phyloP scores from a whole-genome alignment of 2,113 vertebrate species.

The human region DNA sequence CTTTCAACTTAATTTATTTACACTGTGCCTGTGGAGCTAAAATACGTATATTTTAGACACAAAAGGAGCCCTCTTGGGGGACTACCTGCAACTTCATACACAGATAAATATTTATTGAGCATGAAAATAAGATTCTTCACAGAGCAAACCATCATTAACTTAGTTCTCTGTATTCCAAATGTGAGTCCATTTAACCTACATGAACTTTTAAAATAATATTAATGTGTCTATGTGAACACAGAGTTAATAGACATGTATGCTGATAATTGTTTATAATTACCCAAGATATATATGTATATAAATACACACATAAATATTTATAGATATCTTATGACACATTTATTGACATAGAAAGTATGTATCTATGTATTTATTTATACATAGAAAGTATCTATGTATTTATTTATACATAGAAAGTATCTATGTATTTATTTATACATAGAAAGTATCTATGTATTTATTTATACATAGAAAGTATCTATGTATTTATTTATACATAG shows the following conservation, averaged over 20 bases:
- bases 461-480: background rate
- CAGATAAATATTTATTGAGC: background rate
- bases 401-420: background rate
- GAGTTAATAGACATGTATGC: background rate
- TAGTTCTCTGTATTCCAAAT: conserved; percentile 26
- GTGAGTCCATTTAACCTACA: background rate
- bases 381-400: background rate
- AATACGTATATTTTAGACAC: background rate
- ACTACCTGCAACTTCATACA: background rate
- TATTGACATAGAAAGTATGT: background rate
- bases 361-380: background rate
- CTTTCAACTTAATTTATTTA: background rate
- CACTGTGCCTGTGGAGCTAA: background rate
- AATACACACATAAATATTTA: conserved; percentile 1
- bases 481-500: too few relatives aligned
- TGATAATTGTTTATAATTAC: conserved; percentile 11
- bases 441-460: background rate
- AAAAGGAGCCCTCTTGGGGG: background rate
- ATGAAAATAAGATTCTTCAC: conserved; percentile 32
- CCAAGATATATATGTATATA: background rate
- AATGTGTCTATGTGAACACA: background rate
- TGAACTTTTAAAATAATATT: conserved; percentile 1
- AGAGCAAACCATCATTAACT: background rate
- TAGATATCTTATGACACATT: background rate
- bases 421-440: background rate